Evolutionary conservation across 2,113 vertebrate genomes (phyloP), one percentile per base, ranked within the genome.

Genomic region (Mus spicilegus): DNA sequence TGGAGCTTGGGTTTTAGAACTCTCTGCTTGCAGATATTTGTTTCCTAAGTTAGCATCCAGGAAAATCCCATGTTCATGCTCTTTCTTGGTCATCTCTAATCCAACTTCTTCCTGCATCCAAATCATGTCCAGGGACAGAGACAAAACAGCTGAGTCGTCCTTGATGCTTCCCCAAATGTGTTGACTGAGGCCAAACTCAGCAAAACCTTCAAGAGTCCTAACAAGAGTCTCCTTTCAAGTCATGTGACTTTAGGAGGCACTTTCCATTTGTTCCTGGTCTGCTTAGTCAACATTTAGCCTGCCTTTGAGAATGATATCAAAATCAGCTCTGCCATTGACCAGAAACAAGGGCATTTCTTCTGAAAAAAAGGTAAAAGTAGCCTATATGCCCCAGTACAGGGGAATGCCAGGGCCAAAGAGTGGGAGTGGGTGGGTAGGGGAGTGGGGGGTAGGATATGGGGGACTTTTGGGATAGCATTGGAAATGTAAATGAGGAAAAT

Each of bases 311-410:
- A 70, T 46, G 61, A 82, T 39, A 84, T 51, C 78, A 82, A 78
- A 65, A 54, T 76, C 36, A 73, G 5, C n/a, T 77, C 78, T 93
- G 14, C 19, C 42, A 5, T 77, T 89, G 56, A 77, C 5, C 13
- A 92, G 46, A 92, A 94, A 89, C 16, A 95, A 65, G 22, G 39
- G 19, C 1, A 26, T 63, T 95, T 89, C 76, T 76, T 10, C 69
- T 42, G 69, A 75, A 63, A 96, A n/a, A 96, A 88, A 65, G 49
- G 80, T n/a, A 90, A 93, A 61, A 93, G 81, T 9, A 26, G 26
- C 51, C 39, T 89, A 42, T 42, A 42, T 42, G 42, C 42, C 42
- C 42, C 42, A 42, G 42, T 42, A 42, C 42, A 42, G 42, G 42
- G 42, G 42, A 42, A 42, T 42, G 42, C 42, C 42, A 42, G 42